Percentiles rank a stretch among this genome's conserved stretches.
phyloP scores from a whole-genome alignment of 2,797 vertebrate genomes.

The Chiroxiphia lanceolata region DNA sequence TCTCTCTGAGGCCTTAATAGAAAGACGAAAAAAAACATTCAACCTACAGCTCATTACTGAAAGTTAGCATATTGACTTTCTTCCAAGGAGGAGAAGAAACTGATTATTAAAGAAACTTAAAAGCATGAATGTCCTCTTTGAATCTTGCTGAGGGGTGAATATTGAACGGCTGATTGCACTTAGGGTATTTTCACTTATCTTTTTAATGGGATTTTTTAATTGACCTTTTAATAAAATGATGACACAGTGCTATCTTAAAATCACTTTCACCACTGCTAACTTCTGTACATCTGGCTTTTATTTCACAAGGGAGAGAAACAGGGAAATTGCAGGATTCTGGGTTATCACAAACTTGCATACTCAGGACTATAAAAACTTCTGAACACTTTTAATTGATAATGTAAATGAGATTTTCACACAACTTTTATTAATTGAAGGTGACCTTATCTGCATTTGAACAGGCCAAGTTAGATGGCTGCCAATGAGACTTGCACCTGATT shows the following conservation, averaged over 20 bases:
- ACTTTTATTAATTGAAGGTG: not conserved
- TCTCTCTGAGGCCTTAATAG: not conserved
- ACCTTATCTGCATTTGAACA: not conserved
- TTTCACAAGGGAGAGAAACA: not conserved
- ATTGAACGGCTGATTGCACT: not conserved
- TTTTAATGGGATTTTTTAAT: slow-evolving; percentile 14
- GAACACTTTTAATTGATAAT: not conserved
- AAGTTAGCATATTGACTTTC: not conserved
- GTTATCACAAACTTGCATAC: not conserved
- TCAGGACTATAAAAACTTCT: not conserved
- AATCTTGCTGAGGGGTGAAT: slow-evolving; percentile 18
- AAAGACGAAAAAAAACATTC: not conserved
- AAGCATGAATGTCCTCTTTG: not conserved
- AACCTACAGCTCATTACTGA: not conserved
- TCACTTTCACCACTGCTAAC: not conserved
- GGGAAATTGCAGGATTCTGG: not conserved
- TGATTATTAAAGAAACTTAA: not conserved
- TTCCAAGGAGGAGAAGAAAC: not conserved
- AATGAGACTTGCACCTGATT: not conserved
- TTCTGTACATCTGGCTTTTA: not conserved
- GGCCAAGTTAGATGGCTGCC: not conserved
- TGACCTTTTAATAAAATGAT: slow-evolving; percentile 38
- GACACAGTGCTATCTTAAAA: not conserved
- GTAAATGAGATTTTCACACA: not conserved
- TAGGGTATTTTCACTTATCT: slow-evolving; percentile 16